phyloP scores from a whole-genome alignment of 2,797 vertebrate species.

The Apogon hyalosoma region DNA sequence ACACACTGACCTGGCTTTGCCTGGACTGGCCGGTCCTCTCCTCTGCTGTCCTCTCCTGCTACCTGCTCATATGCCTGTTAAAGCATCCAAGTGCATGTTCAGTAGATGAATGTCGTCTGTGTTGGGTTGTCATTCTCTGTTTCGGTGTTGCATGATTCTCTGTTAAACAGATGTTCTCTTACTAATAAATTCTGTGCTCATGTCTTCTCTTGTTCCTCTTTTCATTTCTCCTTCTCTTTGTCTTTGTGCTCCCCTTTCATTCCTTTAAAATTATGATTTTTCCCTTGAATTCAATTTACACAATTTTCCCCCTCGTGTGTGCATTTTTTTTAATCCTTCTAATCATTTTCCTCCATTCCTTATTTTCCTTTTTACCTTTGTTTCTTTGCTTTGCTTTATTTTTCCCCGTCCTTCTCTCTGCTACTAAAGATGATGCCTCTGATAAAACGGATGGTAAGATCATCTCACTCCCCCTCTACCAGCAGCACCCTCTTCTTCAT shows the following conservation, averaged over 20 bases:
- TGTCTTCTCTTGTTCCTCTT: conserved; percentile 63
- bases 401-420: conserved; percentile 66
- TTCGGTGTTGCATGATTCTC: conserved; percentile 45
- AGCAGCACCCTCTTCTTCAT: conserved; percentile 39
- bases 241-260: conserved; percentile 44
- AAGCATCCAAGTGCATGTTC: conserved; percentile 64
- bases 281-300: background rate
- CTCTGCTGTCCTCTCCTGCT: conserved; percentile 50
- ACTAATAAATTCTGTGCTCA: conserved; percentile 72
- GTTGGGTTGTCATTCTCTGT: conserved; percentile 22
- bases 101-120: conserved; percentile 32
- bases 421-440: conserved; percentile 97
- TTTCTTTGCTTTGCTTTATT: conserved; percentile 30
- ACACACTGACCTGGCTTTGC: conserved; percentile 11
- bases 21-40: conserved; percentile 40
- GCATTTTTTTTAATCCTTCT: conserved; percentile 17
- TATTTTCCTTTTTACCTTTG: conserved; percentile 1
- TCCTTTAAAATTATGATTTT: conserved; percentile 23
- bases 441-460: conserved; percentile 99
- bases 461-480: conserved; percentile 73
- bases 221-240: conserved; percentile 67
- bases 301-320: conserved; percentile 1
- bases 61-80: conserved; percentile 68
- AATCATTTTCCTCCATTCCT: conserved; percentile 31
- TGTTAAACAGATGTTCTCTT: conserved; percentile 54